These are phyloP conservation scores for Crotalus helleri DNA, from an alignment of 2,113 vertebrate species.

Conservation along the genomic window DNA sequence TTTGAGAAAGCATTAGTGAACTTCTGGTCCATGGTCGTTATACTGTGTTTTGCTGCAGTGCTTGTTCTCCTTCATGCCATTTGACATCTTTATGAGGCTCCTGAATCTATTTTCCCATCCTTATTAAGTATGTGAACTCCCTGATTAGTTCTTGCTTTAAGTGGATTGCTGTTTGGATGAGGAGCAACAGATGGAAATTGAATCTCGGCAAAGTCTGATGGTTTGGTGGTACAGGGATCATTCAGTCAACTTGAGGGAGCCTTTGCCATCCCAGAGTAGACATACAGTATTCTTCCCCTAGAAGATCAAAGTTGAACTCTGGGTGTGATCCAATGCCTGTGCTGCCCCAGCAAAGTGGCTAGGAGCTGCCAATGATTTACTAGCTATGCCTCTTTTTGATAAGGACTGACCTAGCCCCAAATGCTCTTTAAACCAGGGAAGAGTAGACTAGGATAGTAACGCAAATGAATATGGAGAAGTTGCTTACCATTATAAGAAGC, in stretches of 20 bases:
- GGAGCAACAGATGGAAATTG: not conserved
- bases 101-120: not conserved
- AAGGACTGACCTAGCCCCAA: not conserved
- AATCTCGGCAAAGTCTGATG: not conserved
- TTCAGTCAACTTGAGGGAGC: not conserved
- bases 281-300: not conserved
- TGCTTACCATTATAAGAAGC: not conserved
- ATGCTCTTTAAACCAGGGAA: not conserved
- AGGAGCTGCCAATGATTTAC: not conserved
- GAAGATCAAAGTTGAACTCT: not conserved
- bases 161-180: not conserved
- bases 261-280: not conserved
- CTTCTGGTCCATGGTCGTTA: not conserved
- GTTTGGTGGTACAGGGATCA: not conserved
- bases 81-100: not conserved
- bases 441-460: not conserved
- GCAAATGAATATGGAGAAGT: not conserved
- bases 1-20: not conserved
- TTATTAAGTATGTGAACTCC: not conserved
- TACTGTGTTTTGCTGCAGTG: not conserved
- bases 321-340: not conserved
- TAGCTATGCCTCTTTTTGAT: not conserved
- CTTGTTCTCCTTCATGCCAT: not conserved
- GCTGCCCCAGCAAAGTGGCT: not conserved
- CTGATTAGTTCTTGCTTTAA: not conserved